A percentile compares a stretch with the other conserved stretches of the same genome.
phyloP scores from a whole-genome alignment of 2,113 vertebrate genomes.

The Corapipo altera region DNA sequence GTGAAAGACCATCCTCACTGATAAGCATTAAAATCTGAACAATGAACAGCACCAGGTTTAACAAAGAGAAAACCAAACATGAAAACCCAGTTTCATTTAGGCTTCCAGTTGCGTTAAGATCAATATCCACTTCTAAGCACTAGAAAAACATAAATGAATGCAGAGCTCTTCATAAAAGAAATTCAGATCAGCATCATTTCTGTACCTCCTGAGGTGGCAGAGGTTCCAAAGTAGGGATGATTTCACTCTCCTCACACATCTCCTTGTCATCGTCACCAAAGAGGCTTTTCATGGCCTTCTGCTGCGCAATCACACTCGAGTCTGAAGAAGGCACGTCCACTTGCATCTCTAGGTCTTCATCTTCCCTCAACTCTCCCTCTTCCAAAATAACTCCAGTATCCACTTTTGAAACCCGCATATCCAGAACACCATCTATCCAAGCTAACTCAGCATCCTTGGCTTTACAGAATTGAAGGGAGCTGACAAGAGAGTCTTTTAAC shows the following conservation, averaged over 20 bases:
- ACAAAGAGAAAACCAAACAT: background rate
- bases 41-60: background rate
- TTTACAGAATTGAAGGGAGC: slow-evolving; percentile 97
- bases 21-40: background rate
- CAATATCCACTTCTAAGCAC: background rate
- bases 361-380: slow-evolving; percentile 87
- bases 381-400: slow-evolving; percentile 95
- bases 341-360: slow-evolving; percentile 84
- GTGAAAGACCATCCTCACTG: background rate
- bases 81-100: background rate
- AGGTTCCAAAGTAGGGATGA: slow-evolving; percentile 96
- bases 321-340: slow-evolving; percentile 83
- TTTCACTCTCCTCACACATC: slow-evolving; percentile 89
- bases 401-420: slow-evolving; percentile 97
- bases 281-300: slow-evolving; percentile 92
- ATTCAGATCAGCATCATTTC: background rate
- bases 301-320: slow-evolving; percentile 81
- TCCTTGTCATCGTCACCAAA: slow-evolving; percentile 94
- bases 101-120: background rate
- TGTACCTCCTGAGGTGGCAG: slow-evolving; percentile 87
- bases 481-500: slow-evolving; percentile 96
- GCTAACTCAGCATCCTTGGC: slow-evolving; percentile 95
- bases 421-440: slow-evolving; percentile 96
- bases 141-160: background rate
- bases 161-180: background rate